Percentiles rank a stretch among this genome's conserved stretches.
These are phyloP conservation scores for Drosophila aff. DNA, from an alignment of 1,140 invertebrate species.

Conservation along the genomic window DNA sequence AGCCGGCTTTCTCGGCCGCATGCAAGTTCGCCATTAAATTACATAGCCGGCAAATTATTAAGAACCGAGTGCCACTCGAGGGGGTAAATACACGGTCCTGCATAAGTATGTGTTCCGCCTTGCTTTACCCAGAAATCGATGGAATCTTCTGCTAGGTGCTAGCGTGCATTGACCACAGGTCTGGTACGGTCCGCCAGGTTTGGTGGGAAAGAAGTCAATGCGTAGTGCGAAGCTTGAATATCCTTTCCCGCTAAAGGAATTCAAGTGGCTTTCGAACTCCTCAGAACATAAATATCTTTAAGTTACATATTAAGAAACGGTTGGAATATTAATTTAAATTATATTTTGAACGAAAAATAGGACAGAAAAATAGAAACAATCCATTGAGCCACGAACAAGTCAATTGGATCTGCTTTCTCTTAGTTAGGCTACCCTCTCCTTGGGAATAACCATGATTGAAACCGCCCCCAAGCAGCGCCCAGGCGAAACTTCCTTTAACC, in stretches of 20 bases:
- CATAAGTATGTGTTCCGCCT: conserved; percentile 33
- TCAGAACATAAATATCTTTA: no score
- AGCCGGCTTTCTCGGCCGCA: conserved; percentile 31
- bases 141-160: conserved; percentile 55
- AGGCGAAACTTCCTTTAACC: conserved; percentile 83
- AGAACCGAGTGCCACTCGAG: conserved; percentile 25
- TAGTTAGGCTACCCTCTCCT: conserved; percentile 17
- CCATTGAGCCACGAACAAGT: no score
- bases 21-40: conserved; percentile 57
- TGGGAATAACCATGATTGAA: conserved; percentile 51
- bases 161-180: conserved; percentile 76
- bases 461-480: conserved; percentile 45
- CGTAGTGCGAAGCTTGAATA: conserved; percentile 16
- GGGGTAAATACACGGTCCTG: conserved; percentile 22
- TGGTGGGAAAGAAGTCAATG: conserved; percentile 29
- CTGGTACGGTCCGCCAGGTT: conserved; percentile 12
- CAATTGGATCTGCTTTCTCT: background rate
- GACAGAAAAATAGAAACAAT: no score
- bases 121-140: conserved; percentile 63
- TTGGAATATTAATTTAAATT: no score
- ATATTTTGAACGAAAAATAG: no score
- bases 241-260: background rate
- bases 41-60: conserved; percentile 54
- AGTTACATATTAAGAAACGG: no score
- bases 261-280: background rate